These are phyloP conservation scores for Loriculus beryllinus DNA, from an alignment of 2,797 vertebrate species.

Conservation along the genomic window DNA sequence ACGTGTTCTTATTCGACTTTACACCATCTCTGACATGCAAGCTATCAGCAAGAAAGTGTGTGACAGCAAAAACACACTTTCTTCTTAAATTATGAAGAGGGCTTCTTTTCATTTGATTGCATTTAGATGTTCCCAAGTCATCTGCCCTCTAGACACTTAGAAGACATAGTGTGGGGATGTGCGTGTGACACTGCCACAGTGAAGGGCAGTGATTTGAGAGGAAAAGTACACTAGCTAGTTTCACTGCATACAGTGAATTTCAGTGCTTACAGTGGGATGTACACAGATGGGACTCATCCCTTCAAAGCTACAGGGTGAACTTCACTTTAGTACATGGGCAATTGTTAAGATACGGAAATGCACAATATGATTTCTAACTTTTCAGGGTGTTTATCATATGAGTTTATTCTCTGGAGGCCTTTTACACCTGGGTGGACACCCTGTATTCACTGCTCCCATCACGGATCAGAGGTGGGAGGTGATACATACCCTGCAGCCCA, in stretches of 20 bases:
- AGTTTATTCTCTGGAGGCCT: neutral
- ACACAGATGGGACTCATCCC: neutral
- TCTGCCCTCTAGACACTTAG: neutral
- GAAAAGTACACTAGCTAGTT: fast-evolving
- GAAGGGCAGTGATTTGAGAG: neutral
- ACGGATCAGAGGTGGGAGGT: no score
- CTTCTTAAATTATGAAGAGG: neutral
- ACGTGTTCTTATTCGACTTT: neutral
- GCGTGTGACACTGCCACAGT: neutral
- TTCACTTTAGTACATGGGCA: fast-evolving
- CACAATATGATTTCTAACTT: no score
- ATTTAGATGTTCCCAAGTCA: fast-evolving
- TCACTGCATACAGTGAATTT: neutral
- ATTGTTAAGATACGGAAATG: fast-evolving
- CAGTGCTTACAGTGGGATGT: neutral
- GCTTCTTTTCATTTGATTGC: neutral
- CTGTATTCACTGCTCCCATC: fast-evolving
- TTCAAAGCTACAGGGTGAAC: fast-evolving
- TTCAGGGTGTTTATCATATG: neutral
- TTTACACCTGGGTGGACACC: fast-evolving
- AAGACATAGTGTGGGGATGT: fast-evolving
- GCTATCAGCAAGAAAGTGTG: neutral
- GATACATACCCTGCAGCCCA: neutral
- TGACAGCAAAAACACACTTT: neutral
- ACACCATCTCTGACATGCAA: fast-evolving